Evolutionary conservation across 1,140 invertebrate species (phyloP).

Genomic region (Rhopalosiphum padi): DNA sequence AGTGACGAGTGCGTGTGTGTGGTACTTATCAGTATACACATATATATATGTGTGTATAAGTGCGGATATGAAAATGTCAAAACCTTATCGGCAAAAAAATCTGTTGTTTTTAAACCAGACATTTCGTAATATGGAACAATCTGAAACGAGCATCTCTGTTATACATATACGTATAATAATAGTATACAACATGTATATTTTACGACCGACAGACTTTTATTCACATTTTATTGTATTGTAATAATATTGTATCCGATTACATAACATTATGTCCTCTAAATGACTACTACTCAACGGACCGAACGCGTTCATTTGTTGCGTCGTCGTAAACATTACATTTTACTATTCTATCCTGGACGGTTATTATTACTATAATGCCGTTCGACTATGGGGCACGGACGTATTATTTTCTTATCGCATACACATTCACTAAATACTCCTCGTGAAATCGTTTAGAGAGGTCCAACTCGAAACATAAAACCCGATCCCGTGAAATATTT

Average conservation of each 20-base stretch:
- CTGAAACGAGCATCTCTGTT: background rate
- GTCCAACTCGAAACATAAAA: background rate
- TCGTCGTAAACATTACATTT: background rate
- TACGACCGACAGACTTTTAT: background rate
- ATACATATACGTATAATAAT: background rate
- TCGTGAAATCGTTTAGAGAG: background rate
- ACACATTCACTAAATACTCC: background rate
- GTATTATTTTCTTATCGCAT: background rate
- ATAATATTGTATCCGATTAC: slow-evolving; percentile 1
- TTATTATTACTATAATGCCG: background rate
- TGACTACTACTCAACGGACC: slow-evolving; percentile 2
- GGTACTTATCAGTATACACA: too few relatives aligned
- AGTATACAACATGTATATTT: slow-evolving; percentile 11
- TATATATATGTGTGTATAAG: background rate
- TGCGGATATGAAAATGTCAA: slow-evolving; percentile 9
- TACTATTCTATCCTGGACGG: background rate
- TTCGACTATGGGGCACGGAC: background rate
- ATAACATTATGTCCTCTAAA: slow-evolving; percentile 1
- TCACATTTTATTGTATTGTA: slow-evolving; percentile 17
- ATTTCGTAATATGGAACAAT: background rate
- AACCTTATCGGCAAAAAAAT: slow-evolving; percentile 3
- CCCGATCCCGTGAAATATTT: background rate
- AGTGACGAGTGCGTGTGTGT: background rate
- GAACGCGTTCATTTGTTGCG: background rate
- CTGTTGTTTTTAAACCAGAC: slow-evolving; percentile 9